A percentile compares a stretch with the other conserved stretches of the same genome.
Evolutionary conservation across 2,113 vertebrate genomes (phyloP).

Genomic region (Gymnorhina tibicen): DNA sequence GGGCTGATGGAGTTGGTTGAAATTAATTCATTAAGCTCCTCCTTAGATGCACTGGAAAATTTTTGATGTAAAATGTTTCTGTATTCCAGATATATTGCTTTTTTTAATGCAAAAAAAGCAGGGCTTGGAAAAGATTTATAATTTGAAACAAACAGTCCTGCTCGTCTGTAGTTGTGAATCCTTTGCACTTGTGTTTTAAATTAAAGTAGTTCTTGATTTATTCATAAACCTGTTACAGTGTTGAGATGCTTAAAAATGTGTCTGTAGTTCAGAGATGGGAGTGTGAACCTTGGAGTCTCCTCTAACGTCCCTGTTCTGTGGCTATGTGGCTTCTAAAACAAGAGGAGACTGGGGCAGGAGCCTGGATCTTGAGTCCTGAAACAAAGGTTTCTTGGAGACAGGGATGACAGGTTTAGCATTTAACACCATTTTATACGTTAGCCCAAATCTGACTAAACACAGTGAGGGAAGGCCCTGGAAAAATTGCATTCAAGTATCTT

Average conservation of each 20-base stretch:
- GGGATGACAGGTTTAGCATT: not conserved
- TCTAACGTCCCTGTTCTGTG: not conserved
- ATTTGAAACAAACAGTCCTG: constrained; percentile 68
- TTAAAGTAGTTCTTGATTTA: constrained; percentile 76
- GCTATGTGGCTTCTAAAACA: not conserved
- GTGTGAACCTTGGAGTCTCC: not conserved
- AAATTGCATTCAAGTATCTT: not conserved
- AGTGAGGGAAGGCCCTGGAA: not conserved
- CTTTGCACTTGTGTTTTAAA: constrained; percentile 82
- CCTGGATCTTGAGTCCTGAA: not conserved
- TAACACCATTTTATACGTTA: not conserved
- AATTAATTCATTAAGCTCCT: constrained; percentile 23
- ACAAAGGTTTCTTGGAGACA: not conserved
- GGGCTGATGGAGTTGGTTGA: not conserved
- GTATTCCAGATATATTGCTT: constrained; percentile 54
- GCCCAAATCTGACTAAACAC: not conserved
- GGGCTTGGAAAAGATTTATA: constrained; percentile 66
- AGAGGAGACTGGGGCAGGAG: not conserved
- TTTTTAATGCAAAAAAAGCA: constrained; percentile 54
- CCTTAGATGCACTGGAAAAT: constrained; percentile 46
- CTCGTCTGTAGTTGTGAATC: constrained; percentile 73
- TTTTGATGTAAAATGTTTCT: constrained; percentile 70
- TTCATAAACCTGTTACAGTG: constrained; percentile 14
- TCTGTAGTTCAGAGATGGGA: not conserved
- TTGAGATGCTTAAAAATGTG: not conserved